Evolutionary conservation across 2,113 vertebrate species (phyloP), one percentile per base, ranked within the genome.

Genomic region (Zosterops borbonicus): DNA sequence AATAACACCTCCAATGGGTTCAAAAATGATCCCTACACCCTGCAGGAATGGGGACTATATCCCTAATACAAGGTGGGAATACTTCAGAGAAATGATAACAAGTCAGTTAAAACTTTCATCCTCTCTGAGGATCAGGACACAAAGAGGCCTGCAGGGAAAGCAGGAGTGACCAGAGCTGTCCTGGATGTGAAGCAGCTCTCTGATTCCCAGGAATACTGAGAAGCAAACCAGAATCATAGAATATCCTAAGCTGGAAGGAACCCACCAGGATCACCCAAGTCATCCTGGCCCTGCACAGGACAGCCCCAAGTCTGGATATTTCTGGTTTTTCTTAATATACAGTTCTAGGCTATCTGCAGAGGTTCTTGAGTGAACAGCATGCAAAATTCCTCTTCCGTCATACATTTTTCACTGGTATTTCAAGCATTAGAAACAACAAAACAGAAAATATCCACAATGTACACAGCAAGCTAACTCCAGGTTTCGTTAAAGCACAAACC

Each of bases 371-470:
- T 20, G 31, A 82, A 56, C 3, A 64, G 42, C 23, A 58, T 9
- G 11, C 11, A 80, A 62, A 90, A 23, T 33, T 35, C 52, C 33
- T 49, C 29, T 59, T 14, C 64, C 9, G 2, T 47, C 42, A 67
- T 27, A 60, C 29, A 5, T 44, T 81, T 79, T 49, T 15, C 52
- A 63, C 31, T 46, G 4, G 17, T 44, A 44, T 53, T 44, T 77
- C 70, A 79, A 60, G 62, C 20, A 33, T 2, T 73, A 50, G 35
- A 63, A 56, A 46, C n/a, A 49, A 86, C 23, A 74, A 50, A 92
- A 69, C 22, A 76, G 29, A 58, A 62, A 69, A 41, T 1, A 11
- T 19, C 7, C 21, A n/a, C 14, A 52, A 18, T 0, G 1, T 41
- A 37, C 10, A 83, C 10, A 83, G 33, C n/a, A 87, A 62, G 9